phyloP scores from a whole-genome alignment of 2,113 vertebrate species.

The Henicopernis longicauda region DNA sequence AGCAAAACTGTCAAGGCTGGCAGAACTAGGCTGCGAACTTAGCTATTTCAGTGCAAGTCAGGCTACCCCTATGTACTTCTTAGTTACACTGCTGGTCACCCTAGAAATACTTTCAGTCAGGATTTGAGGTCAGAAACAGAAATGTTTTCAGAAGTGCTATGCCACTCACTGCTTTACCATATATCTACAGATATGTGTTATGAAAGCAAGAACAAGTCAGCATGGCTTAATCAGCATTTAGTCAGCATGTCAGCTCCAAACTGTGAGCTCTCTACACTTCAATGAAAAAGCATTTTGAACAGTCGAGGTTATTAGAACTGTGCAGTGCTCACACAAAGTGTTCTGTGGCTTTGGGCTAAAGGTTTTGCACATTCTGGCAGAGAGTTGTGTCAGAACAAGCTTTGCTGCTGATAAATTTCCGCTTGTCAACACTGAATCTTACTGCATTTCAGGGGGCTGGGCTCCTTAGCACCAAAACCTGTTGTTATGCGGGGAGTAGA shows the following conservation, averaged over 20 bases:
- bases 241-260: background rate
- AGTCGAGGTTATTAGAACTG: background rate
- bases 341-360: background rate
- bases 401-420: background rate
- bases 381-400: background rate
- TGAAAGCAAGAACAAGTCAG: background rate
- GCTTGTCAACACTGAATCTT: background rate
- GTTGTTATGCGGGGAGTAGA: background rate
- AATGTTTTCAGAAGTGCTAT: background rate
- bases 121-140: background rate
- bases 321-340: background rate
- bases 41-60: background rate
- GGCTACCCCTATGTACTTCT: background rate
- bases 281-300: background rate
- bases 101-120: background rate
- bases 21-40: background rate
- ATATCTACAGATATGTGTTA: background rate
- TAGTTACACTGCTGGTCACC: background rate
- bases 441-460: background rate
- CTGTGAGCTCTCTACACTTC: background rate
- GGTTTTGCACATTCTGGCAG: background rate
- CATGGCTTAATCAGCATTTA: background rate
- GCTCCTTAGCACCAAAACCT: background rate
- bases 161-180: background rate
- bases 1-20: background rate